phyloP scores from a whole-genome alignment of 1,140 invertebrate species.

The Temnothorax longispinosus region DNA sequence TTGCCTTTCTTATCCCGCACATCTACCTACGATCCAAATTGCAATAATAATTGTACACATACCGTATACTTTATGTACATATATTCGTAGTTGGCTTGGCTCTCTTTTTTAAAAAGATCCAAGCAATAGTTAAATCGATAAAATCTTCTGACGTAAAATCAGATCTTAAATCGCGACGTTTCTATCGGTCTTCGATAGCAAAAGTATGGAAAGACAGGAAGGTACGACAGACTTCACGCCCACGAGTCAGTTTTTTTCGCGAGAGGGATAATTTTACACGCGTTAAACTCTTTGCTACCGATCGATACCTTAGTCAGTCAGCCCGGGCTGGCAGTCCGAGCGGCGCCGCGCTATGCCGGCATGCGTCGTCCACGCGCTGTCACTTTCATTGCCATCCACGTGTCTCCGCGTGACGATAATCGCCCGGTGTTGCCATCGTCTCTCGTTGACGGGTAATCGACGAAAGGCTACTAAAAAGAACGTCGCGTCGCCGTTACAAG shows the following conservation, averaged over 20 bases:
- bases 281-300: constrained; percentile 32
- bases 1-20: background rate
- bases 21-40: background rate
- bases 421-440: constrained; percentile 15
- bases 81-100: background rate
- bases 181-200: background rate
- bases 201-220: background rate
- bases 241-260: constrained; percentile 9
- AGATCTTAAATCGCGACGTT: background rate
- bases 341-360: constrained; percentile 26
- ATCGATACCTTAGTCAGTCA: background rate
- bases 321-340: constrained; percentile 20
- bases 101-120: background rate
- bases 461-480: constrained; percentile 16
- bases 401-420: constrained; percentile 69
- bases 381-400: constrained; percentile 75
- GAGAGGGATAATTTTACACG: constrained; percentile 21
- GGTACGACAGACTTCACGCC: background rate
- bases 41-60: background rate
- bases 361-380: constrained; percentile 59
- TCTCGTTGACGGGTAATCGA: constrained; percentile 11
- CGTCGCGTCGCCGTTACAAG: constrained; percentile 6
- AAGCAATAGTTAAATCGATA: background rate
- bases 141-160: background rate
- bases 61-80: background rate